Conservation (phyloP, 2,888 invertebrate genomes). For the Xestia xanthographa region DNA sequence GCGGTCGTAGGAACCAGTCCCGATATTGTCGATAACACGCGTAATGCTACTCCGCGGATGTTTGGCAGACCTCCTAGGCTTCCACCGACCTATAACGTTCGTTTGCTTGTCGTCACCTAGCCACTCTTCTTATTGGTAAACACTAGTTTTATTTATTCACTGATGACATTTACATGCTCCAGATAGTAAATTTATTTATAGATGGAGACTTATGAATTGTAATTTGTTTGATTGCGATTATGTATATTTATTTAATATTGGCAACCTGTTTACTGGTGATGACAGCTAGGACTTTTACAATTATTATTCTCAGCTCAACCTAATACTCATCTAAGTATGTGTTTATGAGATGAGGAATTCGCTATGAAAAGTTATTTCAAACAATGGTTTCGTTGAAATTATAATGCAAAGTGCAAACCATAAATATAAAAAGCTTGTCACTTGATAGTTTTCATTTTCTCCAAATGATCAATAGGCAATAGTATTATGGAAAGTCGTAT, state of each 20-base stretch:
- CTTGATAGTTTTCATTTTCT: neutral
- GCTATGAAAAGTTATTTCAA: neutral
- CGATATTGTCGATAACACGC: slow-evolving; percentile 63
- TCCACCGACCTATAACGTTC: slow-evolving; percentile 38
- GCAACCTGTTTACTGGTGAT: neutral
- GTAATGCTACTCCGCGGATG: slow-evolving; percentile 57
- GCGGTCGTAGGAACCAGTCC: slow-evolving; percentile 66
- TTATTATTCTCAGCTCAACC: neutral
- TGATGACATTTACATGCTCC: slow-evolving; percentile 46
- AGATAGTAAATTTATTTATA: slow-evolving; percentile 37
- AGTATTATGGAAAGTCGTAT: neutral
- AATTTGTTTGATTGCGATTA: slow-evolving; percentile 27
- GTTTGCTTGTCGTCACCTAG: slow-evolving; percentile 16
- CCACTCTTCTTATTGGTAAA: slow-evolving; percentile 33
- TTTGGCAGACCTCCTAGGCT: slow-evolving; percentile 69
- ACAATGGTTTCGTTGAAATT: neutral
- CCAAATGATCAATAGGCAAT: neutral
- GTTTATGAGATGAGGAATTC: neutral
- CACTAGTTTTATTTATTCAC: slow-evolving; percentile 29
- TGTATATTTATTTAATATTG: slow-evolving; percentile 10
- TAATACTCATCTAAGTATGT: neutral
- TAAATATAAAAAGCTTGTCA: neutral
- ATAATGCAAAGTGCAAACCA: neutral
- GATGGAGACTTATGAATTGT: slow-evolving; percentile 28
- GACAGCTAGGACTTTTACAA: neutral